Base-by-base conservation (phyloP, 2,797 vertebrate genomes). In the Hydrolagus colliei region DNA sequence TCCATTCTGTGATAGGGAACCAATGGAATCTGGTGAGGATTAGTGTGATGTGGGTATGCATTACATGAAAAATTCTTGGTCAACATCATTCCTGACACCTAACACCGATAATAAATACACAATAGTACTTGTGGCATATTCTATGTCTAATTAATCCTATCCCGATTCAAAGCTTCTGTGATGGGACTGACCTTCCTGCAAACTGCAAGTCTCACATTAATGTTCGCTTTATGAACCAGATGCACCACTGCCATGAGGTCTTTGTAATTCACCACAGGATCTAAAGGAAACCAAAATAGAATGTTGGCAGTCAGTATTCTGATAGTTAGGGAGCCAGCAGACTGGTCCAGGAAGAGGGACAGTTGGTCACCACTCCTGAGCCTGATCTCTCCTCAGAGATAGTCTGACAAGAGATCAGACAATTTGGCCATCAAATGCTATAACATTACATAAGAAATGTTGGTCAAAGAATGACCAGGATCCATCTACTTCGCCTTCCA, bases 221-320 rank as follows among this genome's bases (percentile, higher is more conserved):
- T 88, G 86, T 95, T 92, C 0, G 96, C 94, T 86, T 94, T 95
- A 88, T 97, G 96, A 73, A 96, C 95, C 88, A 99, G 93, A 90
- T 97, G 95, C 72, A 97, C 93, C 88, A 99, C 91, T 88, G 97
- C 94, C 92, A 99, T 93, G 74, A 99, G 93, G 91, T 99, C 98
- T 91, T 94, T 98, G 89, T 96, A 98, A 94, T 96, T 98, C 91
- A 98, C 94, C 88, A 92, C 92, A 68, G 93, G 88, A 93, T 99
- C 97, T 99, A 91, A 7, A 71, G 20, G 4, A 82, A 27, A 68
- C 9, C 27, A 89, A 89, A 73, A 14, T 59, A 8, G 77, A 87
- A 68, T 86, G n/a, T 52, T 52, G 41, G 41, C 41, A 52, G 41
- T 52, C 2, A 52, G 20, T 67, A 32, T 85, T 35, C 68, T 27